phyloP scores from a whole-genome alignment of 2,797 vertebrate genomes.

The Melanotaenia boesemani region DNA sequence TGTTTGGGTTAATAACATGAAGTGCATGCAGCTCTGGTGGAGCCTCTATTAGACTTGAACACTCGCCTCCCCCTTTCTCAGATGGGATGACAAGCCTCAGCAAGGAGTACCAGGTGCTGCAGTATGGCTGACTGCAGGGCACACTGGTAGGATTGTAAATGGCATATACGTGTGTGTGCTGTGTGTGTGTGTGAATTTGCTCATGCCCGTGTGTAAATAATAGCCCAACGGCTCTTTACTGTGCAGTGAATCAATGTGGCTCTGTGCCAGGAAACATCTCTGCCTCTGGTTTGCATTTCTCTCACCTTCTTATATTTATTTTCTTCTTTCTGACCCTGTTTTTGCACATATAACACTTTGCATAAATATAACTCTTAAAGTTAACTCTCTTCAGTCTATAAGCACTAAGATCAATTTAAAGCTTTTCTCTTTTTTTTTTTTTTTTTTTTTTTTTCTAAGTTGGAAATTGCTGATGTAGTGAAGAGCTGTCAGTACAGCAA shows the following conservation, averaged over 20 bases:
- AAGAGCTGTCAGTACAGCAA: not conserved
- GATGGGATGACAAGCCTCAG: conserved; percentile 44
- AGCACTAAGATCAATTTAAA: not conserved
- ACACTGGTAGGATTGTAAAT: conserved; percentile 46
- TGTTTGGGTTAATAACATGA: conserved; percentile 17
- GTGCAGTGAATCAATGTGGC: conserved; percentile 70
- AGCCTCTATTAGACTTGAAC: conserved; percentile 43
- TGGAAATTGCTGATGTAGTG: not conserved
- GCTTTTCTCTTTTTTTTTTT: not conserved
- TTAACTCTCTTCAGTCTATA: not conserved
- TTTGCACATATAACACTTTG: not conserved
- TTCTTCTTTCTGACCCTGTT: conserved; percentile 14
- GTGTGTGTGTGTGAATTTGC: conserved; percentile 46
- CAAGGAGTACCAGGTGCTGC: conserved; percentile 67
- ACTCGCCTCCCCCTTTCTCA: conserved; percentile 22
- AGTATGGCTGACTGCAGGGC: conserved; percentile 60
- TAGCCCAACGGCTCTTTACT: conserved; percentile 50
- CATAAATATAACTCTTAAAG: conserved; percentile 25
- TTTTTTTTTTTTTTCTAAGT: not conserved
- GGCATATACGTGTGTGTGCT: conserved; percentile 22
- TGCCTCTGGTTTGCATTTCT: conserved; percentile 55
- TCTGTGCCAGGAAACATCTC: conserved; percentile 58
- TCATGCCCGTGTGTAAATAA: conserved; percentile 58
- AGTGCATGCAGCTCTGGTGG: conserved; percentile 8
- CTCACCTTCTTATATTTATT: conserved; percentile 69